These are phyloP conservation scores for Malaclemys terrapin DNA, from an alignment of 2,113 vertebrate genomes.

Conservation along the genomic window DNA sequence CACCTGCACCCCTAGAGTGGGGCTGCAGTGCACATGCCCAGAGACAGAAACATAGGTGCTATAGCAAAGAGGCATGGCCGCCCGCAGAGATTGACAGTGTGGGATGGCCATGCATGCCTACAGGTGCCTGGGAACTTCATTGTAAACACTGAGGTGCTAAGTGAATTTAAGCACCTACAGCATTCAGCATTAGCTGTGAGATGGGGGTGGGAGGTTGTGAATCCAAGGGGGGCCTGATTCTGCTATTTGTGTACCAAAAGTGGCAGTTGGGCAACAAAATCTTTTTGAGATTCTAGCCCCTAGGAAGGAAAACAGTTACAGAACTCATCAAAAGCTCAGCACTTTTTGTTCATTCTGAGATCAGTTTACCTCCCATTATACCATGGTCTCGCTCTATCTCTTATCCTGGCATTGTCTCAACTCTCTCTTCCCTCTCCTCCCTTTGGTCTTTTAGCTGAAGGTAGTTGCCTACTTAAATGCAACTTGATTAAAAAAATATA, in stretches of 20 bases:
- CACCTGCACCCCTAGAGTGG: neutral
- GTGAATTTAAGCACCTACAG: neutral
- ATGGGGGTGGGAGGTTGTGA: neutral
- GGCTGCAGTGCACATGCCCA: neutral
- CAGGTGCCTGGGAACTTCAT: neutral
- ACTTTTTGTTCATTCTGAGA: neutral
- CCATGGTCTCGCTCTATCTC: neutral
- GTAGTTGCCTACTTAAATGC: neutral
- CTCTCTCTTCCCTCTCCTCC: neutral
- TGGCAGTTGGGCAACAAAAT: neutral
- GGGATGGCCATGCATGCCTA: neutral
- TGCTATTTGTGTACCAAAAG: neutral
- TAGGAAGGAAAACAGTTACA: neutral
- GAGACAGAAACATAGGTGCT: neutral
- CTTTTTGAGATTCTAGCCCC: neutral
- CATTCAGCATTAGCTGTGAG: neutral
- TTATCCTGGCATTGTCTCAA: neutral
- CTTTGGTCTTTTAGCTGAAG: neutral
- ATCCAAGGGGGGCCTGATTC: neutral
- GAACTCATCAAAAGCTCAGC: neutral
- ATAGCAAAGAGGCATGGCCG: too few species aligned
- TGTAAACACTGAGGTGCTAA: neutral
- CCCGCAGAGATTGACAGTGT: too few species aligned
- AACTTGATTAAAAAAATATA: neutral
- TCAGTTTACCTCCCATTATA: neutral